A percentile compares a stretch with the other conserved stretches of the same genome.
phyloP scores from a whole-genome alignment of 2,888 invertebrate species.

The Agonopterix alstromeriana region DNA sequence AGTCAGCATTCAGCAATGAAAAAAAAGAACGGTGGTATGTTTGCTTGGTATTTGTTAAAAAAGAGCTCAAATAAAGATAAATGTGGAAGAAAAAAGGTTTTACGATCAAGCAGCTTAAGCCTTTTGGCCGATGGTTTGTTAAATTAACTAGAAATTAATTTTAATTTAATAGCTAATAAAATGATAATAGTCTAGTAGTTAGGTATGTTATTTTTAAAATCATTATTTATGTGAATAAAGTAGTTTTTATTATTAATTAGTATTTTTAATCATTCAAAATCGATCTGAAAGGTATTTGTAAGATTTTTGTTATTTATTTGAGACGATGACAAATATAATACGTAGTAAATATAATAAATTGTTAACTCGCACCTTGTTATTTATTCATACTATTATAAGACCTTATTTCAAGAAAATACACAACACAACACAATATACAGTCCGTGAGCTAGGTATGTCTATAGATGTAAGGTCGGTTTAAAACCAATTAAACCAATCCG shows the following conservation, averaged over 20 bases:
- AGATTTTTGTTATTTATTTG: conserved; percentile 38
- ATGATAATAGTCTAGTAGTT: conserved; percentile 16
- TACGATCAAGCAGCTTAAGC: conserved; percentile 37
- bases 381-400: too few relatives aligned
- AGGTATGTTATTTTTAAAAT: conserved; percentile 14
- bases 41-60: neutral
- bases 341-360: conserved; percentile 13
- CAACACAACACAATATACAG: too few relatives aligned
- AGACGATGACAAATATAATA: conserved; percentile 19
- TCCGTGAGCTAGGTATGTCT: too few relatives aligned
- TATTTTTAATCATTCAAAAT: conserved; percentile 9
- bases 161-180: conserved; percentile 16
- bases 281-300: conserved; percentile 36
- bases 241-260: conserved; percentile 11
- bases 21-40: conserved; percentile 19
- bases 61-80: neutral
- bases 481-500: too few relatives aligned
- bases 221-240: conserved; percentile 36
- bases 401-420: too few relatives aligned
- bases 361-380: too few relatives aligned
- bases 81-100: neutral
- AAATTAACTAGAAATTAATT: conserved; percentile 8
- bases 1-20: conserved; percentile 36
- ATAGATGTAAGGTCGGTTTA: too few relatives aligned
- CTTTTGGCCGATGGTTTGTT: conserved; percentile 24